A percentile compares a stretch with the other conserved stretches of the same genome.
phyloP scores from a whole-genome alignment of 2,113 vertebrate species.

The Gambusia holbrooki region DNA sequence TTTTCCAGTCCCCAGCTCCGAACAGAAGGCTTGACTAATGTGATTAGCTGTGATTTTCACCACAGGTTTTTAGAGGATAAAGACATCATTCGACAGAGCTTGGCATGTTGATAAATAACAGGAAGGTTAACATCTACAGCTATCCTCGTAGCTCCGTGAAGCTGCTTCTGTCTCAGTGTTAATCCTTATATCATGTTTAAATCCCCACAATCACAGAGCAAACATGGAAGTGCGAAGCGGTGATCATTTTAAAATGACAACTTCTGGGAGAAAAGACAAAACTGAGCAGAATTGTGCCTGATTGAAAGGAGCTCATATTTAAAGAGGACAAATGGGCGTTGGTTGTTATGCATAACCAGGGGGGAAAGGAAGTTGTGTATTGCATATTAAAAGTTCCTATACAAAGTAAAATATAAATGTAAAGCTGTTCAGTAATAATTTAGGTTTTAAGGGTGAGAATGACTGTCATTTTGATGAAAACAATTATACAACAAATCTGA shows the following conservation, averaged over 20 bases:
- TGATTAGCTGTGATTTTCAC: conserved; percentile 64
- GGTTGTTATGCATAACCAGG: neutral
- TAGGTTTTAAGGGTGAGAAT: too few relatives aligned
- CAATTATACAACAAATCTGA: too few relatives aligned
- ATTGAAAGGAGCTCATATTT: neutral
- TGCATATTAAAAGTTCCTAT: neutral
- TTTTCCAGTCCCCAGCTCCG: conserved; percentile 22
- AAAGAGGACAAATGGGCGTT: too few relatives aligned
- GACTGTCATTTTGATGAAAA: neutral
- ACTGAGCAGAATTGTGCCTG: neutral
- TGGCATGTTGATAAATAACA: conserved; percentile 9
- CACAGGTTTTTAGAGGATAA: conserved; percentile 57
- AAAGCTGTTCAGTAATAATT: neutral
- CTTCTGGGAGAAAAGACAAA: neutral
- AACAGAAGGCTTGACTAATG: conserved; percentile 59
- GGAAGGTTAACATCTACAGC: neutral
- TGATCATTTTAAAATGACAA: neutral
- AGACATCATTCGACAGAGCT: conserved; percentile 60
- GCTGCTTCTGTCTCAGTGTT: neutral
- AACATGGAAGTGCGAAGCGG: neutral
- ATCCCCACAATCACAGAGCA: neutral
- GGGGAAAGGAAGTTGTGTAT: neutral
- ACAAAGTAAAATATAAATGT: neutral
- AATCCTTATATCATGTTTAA: neutral
- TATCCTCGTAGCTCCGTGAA: neutral